phyloP scores from a whole-genome alignment of 2,888 invertebrate genomes.

The Dasysyrphus albostriatus region DNA sequence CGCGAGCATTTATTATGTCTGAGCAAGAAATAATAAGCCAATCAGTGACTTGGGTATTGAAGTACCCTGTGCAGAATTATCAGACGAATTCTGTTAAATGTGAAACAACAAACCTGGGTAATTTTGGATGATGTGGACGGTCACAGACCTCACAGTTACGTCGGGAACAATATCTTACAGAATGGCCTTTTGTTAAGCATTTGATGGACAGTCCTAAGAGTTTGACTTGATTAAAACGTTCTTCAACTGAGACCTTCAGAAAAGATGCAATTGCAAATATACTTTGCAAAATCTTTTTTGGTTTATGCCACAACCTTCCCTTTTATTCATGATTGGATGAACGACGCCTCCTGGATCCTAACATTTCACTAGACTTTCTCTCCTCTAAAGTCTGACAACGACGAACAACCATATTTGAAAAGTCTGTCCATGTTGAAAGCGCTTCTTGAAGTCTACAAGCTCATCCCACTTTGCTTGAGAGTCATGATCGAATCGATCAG shows the following conservation, averaged over 20 bases:
- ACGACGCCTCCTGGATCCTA: background rate
- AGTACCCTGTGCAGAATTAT: background rate
- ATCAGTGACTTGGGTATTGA: background rate
- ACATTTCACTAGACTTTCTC: background rate
- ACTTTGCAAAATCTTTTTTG: background rate
- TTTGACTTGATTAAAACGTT: background rate
- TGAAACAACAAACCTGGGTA: background rate
- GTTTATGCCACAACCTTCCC: background rate
- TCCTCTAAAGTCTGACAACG: background rate
- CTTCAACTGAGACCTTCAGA: background rate
- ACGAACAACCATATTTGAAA: background rate
- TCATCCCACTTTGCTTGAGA: background rate
- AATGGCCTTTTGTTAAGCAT: background rate
- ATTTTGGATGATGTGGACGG: background rate
- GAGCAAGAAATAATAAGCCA: background rate
- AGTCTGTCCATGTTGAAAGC: slow-evolving; percentile 5
- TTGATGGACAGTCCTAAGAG: background rate
- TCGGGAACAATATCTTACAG: background rate
- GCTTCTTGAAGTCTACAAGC: background rate
- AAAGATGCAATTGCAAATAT: background rate
- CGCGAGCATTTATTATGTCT: background rate
- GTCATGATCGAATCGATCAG: background rate
- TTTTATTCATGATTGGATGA: background rate
- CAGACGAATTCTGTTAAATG: background rate
- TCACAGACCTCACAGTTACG: background rate